Conservation (phyloP, 2,888 invertebrate genomes). For the Dolichopus griseipennis region DNA sequence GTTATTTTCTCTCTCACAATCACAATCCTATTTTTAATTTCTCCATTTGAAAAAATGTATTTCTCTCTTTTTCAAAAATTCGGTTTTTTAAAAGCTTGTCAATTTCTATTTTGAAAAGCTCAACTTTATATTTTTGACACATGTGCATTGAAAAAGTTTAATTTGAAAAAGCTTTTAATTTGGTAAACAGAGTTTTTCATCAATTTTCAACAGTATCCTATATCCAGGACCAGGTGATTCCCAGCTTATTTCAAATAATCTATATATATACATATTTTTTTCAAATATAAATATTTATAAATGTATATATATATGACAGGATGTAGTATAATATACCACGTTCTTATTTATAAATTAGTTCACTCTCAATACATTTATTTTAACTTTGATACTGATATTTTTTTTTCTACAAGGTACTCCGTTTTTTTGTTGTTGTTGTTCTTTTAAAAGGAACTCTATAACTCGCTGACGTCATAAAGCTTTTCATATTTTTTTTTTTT, state of each 20-base stretch:
- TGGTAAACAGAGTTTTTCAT: not conserved
- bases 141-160: not conserved
- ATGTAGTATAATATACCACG: too few relatives aligned
- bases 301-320: not conserved
- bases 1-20: not conserved
- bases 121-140: not conserved
- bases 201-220: too few relatives aligned
- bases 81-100: not conserved
- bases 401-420: too few relatives aligned
- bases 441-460: not conserved
- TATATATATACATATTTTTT: too few relatives aligned
- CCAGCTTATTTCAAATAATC: too few relatives aligned
- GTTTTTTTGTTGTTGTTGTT: not conserved
- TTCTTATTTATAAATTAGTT: constrained; percentile 1
- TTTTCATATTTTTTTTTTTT: not conserved
- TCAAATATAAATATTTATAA: not conserved
- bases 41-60: too few relatives aligned
- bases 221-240: too few relatives aligned
- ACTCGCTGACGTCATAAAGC: not conserved
- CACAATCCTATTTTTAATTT: too few relatives aligned
- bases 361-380: not conserved
- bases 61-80: not conserved
- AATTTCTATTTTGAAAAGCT: too few relatives aligned
- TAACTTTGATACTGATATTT: not conserved
- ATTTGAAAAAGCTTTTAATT: not conserved